Base-by-base conservation (phyloP, 2,113 vertebrate species). In the Oostethus manadensis region DNA sequence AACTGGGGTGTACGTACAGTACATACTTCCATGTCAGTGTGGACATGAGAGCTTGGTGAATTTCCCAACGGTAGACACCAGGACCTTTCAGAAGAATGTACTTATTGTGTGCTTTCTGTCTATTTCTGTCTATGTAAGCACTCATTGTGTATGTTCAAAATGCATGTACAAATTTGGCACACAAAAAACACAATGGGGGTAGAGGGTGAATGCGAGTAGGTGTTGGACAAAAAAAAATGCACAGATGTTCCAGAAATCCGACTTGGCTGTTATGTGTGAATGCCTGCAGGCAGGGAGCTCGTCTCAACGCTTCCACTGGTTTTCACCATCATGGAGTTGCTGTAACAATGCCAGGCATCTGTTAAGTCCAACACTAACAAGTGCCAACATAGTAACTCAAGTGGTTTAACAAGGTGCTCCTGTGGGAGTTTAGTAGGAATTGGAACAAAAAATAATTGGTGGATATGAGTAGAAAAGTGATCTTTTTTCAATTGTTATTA, bases 221-320 rank as follows among this genome's bases (percentile, higher is more conserved):
- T n/a, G n/a, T n/a, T n/a, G n/a, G n/a, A n/a, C n/a, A 10, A 53
- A 17, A 77, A 78, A 83, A 82, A 64, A 64, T 68, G 73, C 74
- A 84, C 83, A 86, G 83, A 77, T 86, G 81, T 76, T 83, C 64
- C 66, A 60, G 48, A 68, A 78, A 63, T 77, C 71, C 66, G 51
- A 73, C 67, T 79, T 85, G 81, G 79, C 76, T 66, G 56, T 26
- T 29, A 23, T 62, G 18, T 58, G 44, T 47, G 71, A 60, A 77
- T 57, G 72, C 67, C 82, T 68, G 72, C 71, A 55, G 80, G 80
- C 70, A n/a, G 61, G 6, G 44, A 76, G 67, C 68, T 63, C 56
- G 67, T 67, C 72, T 67, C 66, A 73, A 58, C 44, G 57, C 70
- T 65, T 78, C 60, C 66, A 76, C 76, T 78, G 46, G 3, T 76